A percentile compares a stretch with the other conserved stretches of the same genome.
These are phyloP conservation scores for Tuberolachnus salignus DNA, from an alignment of 2,888 invertebrate genomes.

Conservation along the genomic window DNA sequence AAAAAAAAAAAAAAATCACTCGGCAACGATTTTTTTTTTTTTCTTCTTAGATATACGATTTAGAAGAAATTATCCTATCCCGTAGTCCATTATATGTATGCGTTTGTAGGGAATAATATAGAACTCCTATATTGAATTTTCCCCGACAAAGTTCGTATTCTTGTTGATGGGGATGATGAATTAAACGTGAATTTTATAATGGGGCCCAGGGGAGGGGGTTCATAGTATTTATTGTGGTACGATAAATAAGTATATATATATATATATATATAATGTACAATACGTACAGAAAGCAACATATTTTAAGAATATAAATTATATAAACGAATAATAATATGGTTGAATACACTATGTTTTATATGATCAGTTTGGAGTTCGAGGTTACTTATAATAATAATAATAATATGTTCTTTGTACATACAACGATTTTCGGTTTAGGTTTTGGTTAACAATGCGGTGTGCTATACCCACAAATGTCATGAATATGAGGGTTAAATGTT, in stretches of 20 bases:
- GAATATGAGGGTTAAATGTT: conserved; percentile 40
- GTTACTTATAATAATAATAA: background rate
- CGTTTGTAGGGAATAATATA: background rate
- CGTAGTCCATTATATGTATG: background rate
- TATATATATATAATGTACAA: too few species aligned
- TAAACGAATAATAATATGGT: background rate
- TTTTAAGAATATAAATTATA: background rate
- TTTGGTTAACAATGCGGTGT: conserved; percentile 20
- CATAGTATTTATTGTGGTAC: background rate
- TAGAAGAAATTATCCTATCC: conserved; percentile 26
- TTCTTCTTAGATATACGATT: background rate
- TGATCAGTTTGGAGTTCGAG: conserved; percentile 8
- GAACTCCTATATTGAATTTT: background rate
- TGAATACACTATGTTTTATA: background rate
- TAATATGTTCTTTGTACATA: conserved; percentile 15
- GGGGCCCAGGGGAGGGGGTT: too few species aligned
- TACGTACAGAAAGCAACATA: background rate
- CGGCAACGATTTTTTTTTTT: background rate
- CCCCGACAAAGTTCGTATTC: background rate
- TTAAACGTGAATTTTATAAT: background rate
- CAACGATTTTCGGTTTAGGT: conserved; percentile 21
- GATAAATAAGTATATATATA: too few species aligned
- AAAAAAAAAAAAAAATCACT: conserved; percentile 18
- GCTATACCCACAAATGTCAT: conserved; percentile 19
- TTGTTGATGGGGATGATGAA: background rate